These are phyloP conservation scores for Camponotus vicinus DNA, from an alignment of 1,140 invertebrate species.

Conservation along the genomic window DNA sequence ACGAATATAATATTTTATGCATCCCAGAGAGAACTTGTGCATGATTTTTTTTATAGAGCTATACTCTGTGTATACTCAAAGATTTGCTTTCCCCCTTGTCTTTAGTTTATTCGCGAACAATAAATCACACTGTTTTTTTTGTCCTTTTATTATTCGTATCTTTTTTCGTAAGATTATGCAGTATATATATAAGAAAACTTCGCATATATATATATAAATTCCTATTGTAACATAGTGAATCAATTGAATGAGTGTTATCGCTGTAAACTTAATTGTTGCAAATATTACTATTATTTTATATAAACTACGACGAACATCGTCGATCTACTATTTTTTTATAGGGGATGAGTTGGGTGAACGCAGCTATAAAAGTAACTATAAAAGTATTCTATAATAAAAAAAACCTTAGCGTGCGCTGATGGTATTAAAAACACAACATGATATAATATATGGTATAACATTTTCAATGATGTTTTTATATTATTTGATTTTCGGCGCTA, in stretches of 20 bases:
- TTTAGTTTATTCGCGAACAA: neutral
- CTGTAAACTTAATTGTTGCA: conserved; percentile 55
- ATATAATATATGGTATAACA: conserved; percentile 25
- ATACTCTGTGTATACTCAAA: neutral
- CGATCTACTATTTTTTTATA: conserved; percentile 60
- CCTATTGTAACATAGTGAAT: conserved; percentile 47
- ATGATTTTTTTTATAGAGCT: conserved; percentile 4
- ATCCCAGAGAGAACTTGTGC: conserved; percentile 9
- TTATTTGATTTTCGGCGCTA: conserved; percentile 41
- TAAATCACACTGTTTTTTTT: neutral
- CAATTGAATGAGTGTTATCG: conserved; percentile 41
- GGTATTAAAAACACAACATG: conserved; percentile 2
- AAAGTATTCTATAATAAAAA: conserved; percentile 45
- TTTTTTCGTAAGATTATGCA: conserved; percentile 16
- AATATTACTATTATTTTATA: conserved; percentile 60
- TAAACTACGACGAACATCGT: conserved; percentile 14
- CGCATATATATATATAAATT: conserved; percentile 22
- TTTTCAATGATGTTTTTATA: neutral
- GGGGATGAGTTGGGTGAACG: conserved; percentile 14
- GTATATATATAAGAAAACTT: conserved; percentile 15
- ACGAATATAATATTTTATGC: too few species aligned
- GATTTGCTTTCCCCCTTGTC: neutral
- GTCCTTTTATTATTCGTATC: neutral
- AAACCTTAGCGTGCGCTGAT: conserved; percentile 14
- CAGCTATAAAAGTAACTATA: conserved; percentile 7